Base-by-base conservation (phyloP, 2,797 vertebrate species). In the Lithobates sylvaticus region DNA sequence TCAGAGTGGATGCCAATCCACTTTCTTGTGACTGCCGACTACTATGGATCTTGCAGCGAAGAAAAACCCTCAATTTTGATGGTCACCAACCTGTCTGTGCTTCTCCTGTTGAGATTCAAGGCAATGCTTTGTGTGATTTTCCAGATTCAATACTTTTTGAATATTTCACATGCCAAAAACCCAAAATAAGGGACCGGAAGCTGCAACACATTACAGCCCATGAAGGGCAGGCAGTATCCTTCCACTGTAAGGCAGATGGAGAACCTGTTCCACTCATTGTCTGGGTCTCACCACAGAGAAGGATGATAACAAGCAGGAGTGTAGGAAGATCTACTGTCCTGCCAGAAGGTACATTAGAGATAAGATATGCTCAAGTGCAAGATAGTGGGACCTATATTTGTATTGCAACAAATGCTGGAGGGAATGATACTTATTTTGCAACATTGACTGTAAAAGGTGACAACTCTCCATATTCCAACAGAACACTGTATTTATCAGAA, bases 381-480 rank as follows among this genome's bases (percentile, higher is more conserved):
- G 98, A 99, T 90, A 98, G 95, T 0, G 98, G 98, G 68, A 99
- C 98, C 29, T 99, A 99, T 91, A 98, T 99, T 78, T 99, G 98
- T 91, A 97, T 99, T 44, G 98, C 98, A 88, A 99, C 96, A 92
- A 99, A 99, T 10, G 98, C 98, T 0, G 98, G 97, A 0, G 98
- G 98, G 83, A 99, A 99, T 2, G 98, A 99, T 92, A 99, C 97
- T 27, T 99, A 99, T 87, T 99, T 99, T 21, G 97, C 98, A 88
- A 98, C 96, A 0, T 92, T 99, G 83, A 97, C 95, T 0, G 97
- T 99, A 32, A 96, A 92, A 58, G 96, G 97, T 1, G 96, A 97
- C 0, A 92, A 95, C 2, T 91, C 94, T 75, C 93, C 93, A 3
- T 91, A 92, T 26, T 93, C 93, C 32, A 97, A 98, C 89, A 93